phyloP scores from a whole-genome alignment of 2,113 vertebrate genomes.

The Argyrosomus japonicus region DNA sequence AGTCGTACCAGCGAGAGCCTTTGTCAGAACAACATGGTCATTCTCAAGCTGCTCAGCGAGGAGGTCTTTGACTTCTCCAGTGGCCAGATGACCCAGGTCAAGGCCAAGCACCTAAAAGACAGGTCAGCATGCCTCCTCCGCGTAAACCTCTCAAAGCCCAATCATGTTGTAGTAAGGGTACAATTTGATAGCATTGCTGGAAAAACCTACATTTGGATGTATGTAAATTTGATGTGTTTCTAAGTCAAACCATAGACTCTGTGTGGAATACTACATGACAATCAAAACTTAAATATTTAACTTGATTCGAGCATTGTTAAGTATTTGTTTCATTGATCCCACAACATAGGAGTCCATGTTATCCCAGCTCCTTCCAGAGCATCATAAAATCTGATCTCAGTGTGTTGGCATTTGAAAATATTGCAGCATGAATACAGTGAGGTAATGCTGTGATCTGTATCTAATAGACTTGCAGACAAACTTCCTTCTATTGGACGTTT shows the following conservation, averaged over 20 bases:
- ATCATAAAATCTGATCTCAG: slow-evolving; percentile 7
- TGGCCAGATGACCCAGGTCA: slow-evolving; percentile 98
- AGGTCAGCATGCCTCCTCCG: slow-evolving; percentile 84
- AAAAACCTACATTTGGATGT: not conserved
- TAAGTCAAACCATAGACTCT: not conserved
- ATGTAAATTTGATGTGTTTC: not conserved
- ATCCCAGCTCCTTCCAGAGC: not conserved
- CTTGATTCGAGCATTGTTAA: not conserved
- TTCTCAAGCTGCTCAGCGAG: slow-evolving; percentile 97
- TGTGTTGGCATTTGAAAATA: not conserved
- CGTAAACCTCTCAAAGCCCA: not conserved
- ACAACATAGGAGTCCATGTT: not conserved
- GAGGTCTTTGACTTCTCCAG: slow-evolving; percentile 99
- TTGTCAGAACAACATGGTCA: slow-evolving; percentile 99
- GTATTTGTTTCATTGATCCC: not conserved
- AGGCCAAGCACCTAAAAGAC: slow-evolving; percentile 99
- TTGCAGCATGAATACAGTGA: not conserved
- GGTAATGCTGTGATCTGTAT: not conserved
- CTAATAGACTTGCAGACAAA: not conserved
- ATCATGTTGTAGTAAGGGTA: not conserved
- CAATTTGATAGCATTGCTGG: not conserved
- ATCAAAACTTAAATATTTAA: not conserved
- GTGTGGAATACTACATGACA: not conserved
- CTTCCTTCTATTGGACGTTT: not conserved
- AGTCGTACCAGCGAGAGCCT: slow-evolving; percentile 98